A percentile compares a stretch with the other conserved stretches of the same genome.
phyloP scores from a whole-genome alignment of 2,797 vertebrate genomes.

The Neolamprologus multifasciatus region DNA sequence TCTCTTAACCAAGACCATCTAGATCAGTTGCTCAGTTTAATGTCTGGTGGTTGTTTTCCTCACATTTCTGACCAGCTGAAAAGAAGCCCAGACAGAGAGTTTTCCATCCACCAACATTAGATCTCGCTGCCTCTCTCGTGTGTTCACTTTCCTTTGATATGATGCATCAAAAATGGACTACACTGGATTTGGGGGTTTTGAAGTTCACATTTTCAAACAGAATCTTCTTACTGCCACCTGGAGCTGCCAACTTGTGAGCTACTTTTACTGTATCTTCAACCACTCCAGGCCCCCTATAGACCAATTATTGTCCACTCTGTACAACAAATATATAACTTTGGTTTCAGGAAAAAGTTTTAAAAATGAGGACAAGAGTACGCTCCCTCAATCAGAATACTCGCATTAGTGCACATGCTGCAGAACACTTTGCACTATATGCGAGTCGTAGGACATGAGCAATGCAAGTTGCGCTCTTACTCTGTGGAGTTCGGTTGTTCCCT shows the following conservation, averaged over 20 bases:
- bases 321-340: neutral
- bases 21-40: neutral
- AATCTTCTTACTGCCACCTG: neutral
- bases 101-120: neutral
- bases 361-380: neutral
- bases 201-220: neutral
- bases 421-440: neutral
- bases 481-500: neutral
- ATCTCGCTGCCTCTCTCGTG: neutral
- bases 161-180: neutral
- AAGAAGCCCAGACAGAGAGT: neutral
- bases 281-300: neutral
- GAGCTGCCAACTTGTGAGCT: neutral
- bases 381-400: accelerated
- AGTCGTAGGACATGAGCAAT: accelerated
- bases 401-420: neutral
- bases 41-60: neutral
- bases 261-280: neutral
- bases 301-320: neutral
- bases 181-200: neutral
- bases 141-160: neutral
- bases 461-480: neutral
- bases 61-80: neutral
- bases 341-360: neutral
- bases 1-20: neutral